Evolutionary conservation across 2,888 invertebrate species (phyloP).

Genomic region (Cylindroiulus punctatus): DNA sequence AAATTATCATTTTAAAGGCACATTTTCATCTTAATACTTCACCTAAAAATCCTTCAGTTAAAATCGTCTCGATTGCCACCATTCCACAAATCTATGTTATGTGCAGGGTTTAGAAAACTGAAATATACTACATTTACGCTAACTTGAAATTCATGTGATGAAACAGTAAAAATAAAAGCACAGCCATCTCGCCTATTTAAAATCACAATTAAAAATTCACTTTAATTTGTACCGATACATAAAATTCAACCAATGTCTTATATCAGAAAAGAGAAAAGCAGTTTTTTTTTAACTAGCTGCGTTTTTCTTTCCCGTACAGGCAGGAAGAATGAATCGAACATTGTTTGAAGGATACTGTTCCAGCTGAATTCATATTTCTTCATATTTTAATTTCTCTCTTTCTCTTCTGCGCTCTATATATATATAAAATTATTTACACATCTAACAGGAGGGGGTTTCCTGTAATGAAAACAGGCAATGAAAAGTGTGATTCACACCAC

Average conservation of each 20-base stretch:
- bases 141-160: neutral
- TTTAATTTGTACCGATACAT: slow-evolving; percentile 52
- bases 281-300: neutral
- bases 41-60: too few species aligned
- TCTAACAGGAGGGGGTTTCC: slow-evolving; percentile 45
- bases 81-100: too few species aligned
- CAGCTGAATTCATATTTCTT: slow-evolving; percentile 23
- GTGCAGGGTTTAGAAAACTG: too few species aligned
- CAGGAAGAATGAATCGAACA: slow-evolving; percentile 26
- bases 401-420: neutral
- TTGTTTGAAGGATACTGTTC: slow-evolving; percentile 8
- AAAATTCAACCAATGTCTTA: slow-evolving; percentile 40
- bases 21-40: too few species aligned
- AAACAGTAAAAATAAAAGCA: neutral
- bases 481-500: slow-evolving; percentile 53
- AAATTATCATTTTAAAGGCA: too few species aligned
- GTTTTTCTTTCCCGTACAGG: slow-evolving; percentile 44
- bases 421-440: slow-evolving; percentile 52
- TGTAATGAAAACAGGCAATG: slow-evolving; percentile 52
- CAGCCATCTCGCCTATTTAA: neutral
- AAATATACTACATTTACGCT: neutral
- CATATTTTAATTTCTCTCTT: slow-evolving; percentile 9
- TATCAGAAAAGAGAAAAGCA: slow-evolving; percentile 17
- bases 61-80: too few species aligned
- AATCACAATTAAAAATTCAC: slow-evolving; percentile 50